A percentile compares a stretch with the other conserved stretches of the same genome.
These are phyloP conservation scores for Archivesica marissinica DNA, from an alignment of 1,140 invertebrate species.

Conservation along the genomic window DNA sequence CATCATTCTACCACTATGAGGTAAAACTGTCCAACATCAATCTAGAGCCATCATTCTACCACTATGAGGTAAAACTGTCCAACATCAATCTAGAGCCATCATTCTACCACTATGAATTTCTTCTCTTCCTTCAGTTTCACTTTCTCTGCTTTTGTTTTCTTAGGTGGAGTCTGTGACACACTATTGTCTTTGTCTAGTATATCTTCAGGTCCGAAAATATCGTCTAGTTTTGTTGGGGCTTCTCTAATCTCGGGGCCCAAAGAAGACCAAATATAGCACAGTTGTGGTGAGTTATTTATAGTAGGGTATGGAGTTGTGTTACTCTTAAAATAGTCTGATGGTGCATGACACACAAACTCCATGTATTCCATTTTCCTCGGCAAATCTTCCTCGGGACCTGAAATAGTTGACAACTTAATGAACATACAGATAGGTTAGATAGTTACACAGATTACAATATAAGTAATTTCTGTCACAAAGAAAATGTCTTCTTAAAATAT, in stretches of 20 bases:
- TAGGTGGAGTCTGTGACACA: constrained; percentile 9
- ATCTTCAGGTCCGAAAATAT: constrained; percentile 78
- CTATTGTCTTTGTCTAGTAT: neutral
- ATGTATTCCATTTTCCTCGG: constrained; percentile 93
- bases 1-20: too few relatives aligned
- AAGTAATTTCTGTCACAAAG: too few relatives aligned
- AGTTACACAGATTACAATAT: neutral
- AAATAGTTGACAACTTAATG: constrained; percentile 57
- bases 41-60: too few relatives aligned
- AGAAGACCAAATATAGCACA: constrained; percentile 84
- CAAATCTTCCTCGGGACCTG: constrained; percentile 95
- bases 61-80: too few relatives aligned
- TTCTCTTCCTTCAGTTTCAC: constrained; percentile 58
- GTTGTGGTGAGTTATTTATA: constrained; percentile 76
- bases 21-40: too few relatives aligned
- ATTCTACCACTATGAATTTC: constrained; percentile 55
- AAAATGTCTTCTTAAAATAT: too few relatives aligned
- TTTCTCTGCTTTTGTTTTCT: constrained; percentile 56
- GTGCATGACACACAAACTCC: constrained; percentile 96
- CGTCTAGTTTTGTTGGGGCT: constrained; percentile 77
- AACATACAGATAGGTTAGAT: neutral
- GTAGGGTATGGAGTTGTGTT: constrained; percentile 91
- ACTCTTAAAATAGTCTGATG: constrained; percentile 94
- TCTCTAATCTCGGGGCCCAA: constrained; percentile 81
- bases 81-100: too few relatives aligned